Evolutionary conservation across 2,113 vertebrate species (phyloP).

Genomic region (Bagarius yarrelli): DNA sequence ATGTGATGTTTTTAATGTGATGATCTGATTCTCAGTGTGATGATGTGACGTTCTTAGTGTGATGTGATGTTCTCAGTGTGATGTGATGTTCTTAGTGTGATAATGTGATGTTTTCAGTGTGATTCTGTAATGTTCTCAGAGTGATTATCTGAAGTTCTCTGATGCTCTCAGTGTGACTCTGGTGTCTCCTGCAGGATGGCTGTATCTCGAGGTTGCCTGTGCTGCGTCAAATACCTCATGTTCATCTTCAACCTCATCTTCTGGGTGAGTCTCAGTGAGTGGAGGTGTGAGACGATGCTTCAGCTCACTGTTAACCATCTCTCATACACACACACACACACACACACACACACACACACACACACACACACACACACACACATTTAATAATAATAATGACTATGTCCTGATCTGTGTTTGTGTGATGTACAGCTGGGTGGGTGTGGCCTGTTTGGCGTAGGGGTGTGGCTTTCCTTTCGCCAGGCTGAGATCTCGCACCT

Average conservation of each 20-base stretch:
- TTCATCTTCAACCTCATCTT: slow-evolving; percentile 85
- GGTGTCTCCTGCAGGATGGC: slow-evolving; percentile 65
- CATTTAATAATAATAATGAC: neutral
- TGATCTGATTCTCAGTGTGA: no score
- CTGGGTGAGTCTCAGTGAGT: slow-evolving; percentile 71
- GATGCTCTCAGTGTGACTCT: slow-evolving; percentile 3
- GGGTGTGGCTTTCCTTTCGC: slow-evolving; percentile 80
- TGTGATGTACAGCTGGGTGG: slow-evolving; percentile 77
- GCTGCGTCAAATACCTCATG: slow-evolving; percentile 80
- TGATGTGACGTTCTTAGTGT: no score
- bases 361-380: neutral
- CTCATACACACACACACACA: no score
- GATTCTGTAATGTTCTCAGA: no score
- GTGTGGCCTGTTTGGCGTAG: slow-evolving; percentile 80
- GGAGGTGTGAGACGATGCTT: no score
- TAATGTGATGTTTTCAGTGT: no score
- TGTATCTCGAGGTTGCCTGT: slow-evolving; percentile 68
- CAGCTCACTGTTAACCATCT: no score
- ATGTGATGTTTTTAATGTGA: no score
- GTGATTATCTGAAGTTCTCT: neutral
- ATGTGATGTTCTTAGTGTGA: no score
- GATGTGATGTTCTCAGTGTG: no score
- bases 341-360: no score
- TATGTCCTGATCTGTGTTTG: neutral
- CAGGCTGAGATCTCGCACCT: slow-evolving; percentile 81